Percentiles rank a stretch among this genome's conserved stretches.
Evolutionary conservation across 2,888 invertebrate genomes (phyloP).

Genomic region (Congeria kusceri): DNA sequence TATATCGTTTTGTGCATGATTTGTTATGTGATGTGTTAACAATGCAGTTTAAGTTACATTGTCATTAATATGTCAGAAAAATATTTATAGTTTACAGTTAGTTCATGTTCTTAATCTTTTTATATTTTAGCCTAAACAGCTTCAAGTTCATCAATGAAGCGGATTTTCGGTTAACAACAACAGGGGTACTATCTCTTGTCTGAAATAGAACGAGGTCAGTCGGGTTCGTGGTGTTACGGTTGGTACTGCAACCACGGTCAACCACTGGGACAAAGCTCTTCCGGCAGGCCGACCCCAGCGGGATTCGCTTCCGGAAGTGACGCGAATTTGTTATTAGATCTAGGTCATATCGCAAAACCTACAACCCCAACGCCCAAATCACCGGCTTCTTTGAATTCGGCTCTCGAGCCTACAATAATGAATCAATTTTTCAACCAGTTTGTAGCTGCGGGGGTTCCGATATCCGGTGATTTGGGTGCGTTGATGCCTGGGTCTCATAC

Average conservation of each 20-base stretch:
- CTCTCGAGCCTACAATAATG: background rate
- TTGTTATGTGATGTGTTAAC: too few species aligned
- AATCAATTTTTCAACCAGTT: slow-evolving; percentile 2
- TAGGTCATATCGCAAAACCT: background rate
- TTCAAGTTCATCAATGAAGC: too few species aligned
- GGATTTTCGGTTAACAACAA: slow-evolving; percentile 41
- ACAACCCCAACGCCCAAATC: background rate
- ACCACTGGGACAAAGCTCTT: slow-evolving; percentile 38
- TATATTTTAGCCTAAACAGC: too few species aligned
- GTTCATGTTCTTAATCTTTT: too few species aligned
- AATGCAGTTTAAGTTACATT: too few species aligned
- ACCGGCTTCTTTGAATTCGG: background rate
- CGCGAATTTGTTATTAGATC: too few species aligned
- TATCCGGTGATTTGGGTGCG: background rate
- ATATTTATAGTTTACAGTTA: too few species aligned
- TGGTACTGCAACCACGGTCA: slow-evolving; percentile 59
- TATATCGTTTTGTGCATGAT: too few species aligned
- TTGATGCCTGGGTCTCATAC: background rate
- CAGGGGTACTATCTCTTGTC: slow-evolving; percentile 32
- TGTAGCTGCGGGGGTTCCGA: background rate
- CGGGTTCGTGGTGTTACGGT: slow-evolving; percentile 59
- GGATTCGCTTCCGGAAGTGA: background rate
- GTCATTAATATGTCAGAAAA: too few species aligned
- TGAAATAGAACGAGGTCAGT: slow-evolving; percentile 48
- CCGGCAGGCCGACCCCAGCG: slow-evolving; percentile 47